A percentile compares a stretch with the other conserved stretches of the same genome.
Conservation (phyloP, 2,888 invertebrate genomes). For the Coenonympha glycerion region DNA sequence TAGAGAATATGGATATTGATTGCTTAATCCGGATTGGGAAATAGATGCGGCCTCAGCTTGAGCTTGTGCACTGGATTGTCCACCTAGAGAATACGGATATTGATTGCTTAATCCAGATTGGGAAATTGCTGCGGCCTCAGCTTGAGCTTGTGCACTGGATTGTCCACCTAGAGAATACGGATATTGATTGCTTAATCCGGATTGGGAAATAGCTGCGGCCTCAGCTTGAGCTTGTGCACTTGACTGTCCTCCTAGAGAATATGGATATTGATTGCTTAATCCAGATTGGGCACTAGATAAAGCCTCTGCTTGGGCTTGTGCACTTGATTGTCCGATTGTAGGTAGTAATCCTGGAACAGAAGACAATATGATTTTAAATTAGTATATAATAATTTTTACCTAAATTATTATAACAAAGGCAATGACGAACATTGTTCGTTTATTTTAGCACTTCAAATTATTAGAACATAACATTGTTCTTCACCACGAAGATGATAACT, state of each 20-base stretch:
- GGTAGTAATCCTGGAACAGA: constrained; percentile 5
- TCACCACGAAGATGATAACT: no score
- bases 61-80: background rate
- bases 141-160: background rate
- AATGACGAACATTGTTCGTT: no score
- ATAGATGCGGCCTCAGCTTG: background rate
- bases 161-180: background rate
- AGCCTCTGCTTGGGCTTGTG: constrained; percentile 1
- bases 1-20: constrained; percentile 1
- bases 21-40: background rate
- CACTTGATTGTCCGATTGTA: constrained; percentile 4
- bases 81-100: background rate
- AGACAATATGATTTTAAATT: background rate
- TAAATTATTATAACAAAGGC: no score
- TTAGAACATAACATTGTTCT: no score
- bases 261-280: constrained; percentile 5
- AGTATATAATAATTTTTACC: no score
- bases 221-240: constrained; percentile 1
- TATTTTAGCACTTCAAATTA: no score
- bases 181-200: constrained; percentile 5
- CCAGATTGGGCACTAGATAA: background rate
- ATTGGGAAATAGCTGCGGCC: background rate
- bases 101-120: background rate
- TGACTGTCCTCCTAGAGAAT: background rate
- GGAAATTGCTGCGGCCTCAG: background rate